Evolutionary conservation across 1,140 invertebrate genomes (phyloP).

Genomic region (Bombus superbus): DNA sequence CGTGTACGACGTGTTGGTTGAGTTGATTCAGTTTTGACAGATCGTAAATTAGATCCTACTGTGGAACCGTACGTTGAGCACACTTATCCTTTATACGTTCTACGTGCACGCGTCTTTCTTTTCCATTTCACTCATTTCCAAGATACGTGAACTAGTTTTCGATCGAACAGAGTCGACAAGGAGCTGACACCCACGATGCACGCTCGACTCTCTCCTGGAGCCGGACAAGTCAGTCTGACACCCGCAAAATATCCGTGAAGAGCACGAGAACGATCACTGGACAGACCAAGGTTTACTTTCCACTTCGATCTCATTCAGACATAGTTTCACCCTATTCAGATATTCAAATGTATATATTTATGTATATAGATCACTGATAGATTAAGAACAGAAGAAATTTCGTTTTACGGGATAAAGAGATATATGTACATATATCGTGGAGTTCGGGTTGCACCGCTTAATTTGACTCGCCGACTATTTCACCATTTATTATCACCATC

Average conservation of each 20-base stretch:
- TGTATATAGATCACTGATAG: not conserved
- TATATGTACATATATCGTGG: slow-evolving; percentile 1
- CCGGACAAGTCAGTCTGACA: slow-evolving; percentile 35
- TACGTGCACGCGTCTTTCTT: slow-evolving; percentile 6
- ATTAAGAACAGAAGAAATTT: not conserved
- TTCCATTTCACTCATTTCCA: slow-evolving; percentile 26
- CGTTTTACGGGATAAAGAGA: not conserved
- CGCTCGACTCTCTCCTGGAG: not conserved
- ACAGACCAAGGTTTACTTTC: slow-evolving; percentile 22
- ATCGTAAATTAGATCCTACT: not conserved
- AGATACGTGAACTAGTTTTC: not conserved
- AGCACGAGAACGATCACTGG: slow-evolving; percentile 5
- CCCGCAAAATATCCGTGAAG: not conserved
- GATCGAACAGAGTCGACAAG: not conserved
- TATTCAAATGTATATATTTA: not conserved
- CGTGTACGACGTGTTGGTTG: not conserved
- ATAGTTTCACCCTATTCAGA: not conserved
- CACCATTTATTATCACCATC: slow-evolving; percentile 55
- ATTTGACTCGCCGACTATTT: slow-evolving; percentile 29
- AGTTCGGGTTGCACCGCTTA: slow-evolving; percentile 25
- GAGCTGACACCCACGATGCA: not conserved
- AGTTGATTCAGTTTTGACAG: slow-evolving; percentile 25
- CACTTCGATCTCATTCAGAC: slow-evolving; percentile 35
- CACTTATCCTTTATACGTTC: slow-evolving; percentile 1
- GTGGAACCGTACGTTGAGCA: not conserved